phyloP scores from a whole-genome alignment of 2,888 invertebrate genomes.

The Mesochorus sp. region DNA sequence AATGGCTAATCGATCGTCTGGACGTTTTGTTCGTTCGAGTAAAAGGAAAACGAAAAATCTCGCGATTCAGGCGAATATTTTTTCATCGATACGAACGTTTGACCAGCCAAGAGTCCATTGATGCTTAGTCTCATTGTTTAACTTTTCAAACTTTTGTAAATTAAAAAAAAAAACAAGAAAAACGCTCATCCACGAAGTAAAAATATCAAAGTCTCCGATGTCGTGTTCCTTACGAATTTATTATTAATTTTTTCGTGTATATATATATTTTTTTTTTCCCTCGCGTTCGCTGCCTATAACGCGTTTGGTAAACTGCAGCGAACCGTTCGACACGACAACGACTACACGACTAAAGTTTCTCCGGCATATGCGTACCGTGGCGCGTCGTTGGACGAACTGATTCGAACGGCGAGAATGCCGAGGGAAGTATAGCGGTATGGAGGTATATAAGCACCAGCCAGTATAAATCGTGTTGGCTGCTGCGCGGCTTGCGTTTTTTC shows the following conservation, averaged over 20 bases:
- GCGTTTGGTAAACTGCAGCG: conserved; percentile 63
- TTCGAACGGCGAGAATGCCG: conserved; percentile 60
- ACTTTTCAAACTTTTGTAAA: neutral
- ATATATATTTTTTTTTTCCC: neutral
- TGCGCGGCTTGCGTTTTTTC: conserved; percentile 8
- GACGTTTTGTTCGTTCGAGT: neutral
- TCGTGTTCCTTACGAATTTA: neutral
- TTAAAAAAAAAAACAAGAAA: neutral
- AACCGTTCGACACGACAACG: conserved; percentile 31
- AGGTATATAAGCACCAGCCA: conserved; percentile 2
- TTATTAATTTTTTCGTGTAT: neutral
- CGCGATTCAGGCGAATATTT: neutral
- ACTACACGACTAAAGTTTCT: conserved; percentile 27
- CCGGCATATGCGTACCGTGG: conserved; percentile 47
- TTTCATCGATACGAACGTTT: neutral
- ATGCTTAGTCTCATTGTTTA: neutral
- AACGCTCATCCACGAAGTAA: no score
- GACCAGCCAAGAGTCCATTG: neutral
- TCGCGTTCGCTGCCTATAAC: conserved; percentile 62
- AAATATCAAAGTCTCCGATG: no score
- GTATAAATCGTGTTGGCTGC: conserved; percentile 14
- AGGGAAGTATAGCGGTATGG: conserved; percentile 36
- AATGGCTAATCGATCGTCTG: neutral
- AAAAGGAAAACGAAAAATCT: neutral
- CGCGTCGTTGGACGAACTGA: conserved; percentile 66